Evolutionary conservation across 2,113 vertebrate species (phyloP).

Genomic region (Halcyon malimbica): DNA sequence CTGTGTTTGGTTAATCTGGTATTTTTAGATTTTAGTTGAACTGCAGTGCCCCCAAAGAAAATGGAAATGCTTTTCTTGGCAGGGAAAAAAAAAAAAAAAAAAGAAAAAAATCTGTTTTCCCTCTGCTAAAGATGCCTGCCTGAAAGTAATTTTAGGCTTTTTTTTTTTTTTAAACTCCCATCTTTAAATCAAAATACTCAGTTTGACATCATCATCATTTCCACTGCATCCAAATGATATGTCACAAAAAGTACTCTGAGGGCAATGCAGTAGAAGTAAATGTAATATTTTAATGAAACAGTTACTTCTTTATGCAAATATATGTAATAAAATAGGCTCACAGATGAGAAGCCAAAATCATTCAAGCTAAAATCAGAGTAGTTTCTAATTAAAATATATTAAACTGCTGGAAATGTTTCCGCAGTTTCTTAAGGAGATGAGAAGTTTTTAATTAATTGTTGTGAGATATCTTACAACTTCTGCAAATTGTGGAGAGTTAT

Average conservation of each 20-base stretch:
- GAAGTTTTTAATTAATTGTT: slow-evolving; percentile 36
- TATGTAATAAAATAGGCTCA: neutral
- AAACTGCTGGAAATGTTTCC: neutral
- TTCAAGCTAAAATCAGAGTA: slow-evolving; percentile 31
- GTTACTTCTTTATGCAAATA: neutral
- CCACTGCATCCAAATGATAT: neutral
- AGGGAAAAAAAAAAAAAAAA: too few species aligned
- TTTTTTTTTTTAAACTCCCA: neutral
- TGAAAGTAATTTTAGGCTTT: neutral
- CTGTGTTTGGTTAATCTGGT: neutral
- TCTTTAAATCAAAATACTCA: neutral
- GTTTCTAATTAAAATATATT: slow-evolving; percentile 16
- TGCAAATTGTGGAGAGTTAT: neutral
- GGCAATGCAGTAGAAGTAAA: slow-evolving; percentile 1
- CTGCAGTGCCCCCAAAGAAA: neutral
- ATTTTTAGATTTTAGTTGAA: neutral
- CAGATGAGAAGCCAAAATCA: slow-evolving; percentile 17
- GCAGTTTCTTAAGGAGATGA: neutral
- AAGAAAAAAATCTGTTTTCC: too few species aligned
- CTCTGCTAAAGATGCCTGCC: neutral
- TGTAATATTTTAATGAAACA: slow-evolving; percentile 19
- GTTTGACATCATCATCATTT: slow-evolving; percentile 8
- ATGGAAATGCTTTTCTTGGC: neutral
- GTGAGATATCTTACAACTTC: neutral
- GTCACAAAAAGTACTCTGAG: neutral